Base-by-base conservation (phyloP, 1,140 invertebrate genomes). In the Zelostemma sp. region DNA sequence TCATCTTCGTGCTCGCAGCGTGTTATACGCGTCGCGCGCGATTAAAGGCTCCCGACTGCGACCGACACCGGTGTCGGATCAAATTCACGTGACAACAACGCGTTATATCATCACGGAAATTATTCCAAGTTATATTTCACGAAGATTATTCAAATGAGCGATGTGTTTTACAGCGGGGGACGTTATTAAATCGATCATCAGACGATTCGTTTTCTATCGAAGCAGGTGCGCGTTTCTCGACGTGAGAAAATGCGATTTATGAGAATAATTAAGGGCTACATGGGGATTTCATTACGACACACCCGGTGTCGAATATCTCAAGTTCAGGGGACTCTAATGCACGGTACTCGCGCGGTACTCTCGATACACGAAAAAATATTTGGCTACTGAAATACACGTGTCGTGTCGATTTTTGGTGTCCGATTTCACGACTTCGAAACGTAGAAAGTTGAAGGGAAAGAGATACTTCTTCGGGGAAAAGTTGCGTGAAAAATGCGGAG, bases 31-130 rank as follows among this genome's bases (percentile, higher is more conserved):
- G 67, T 76, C 67, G 56, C 72, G 54, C 48, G 60, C 55, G 66
- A 61, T 76, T 74, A 71, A 77, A 78, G 67, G 66, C 67, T 57
- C 60, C 31, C 50, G 48, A 54, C 55, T 46, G 56, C 54, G 46
- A 72, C 55, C 66, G 66, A 53, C 43, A 57, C 49, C 65, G 48
- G 63, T 68, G 72, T 69, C 64, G 70, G 59, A 66, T 72, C 56
- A 68, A 41, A 61, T 73, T 77, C 73, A 80, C 82, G 81, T 79
- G 74, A 69, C 78, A 82, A 81, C 80, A 82, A 81, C 72, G 67
- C n/a, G n/a, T n/a, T n/a, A n/a, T n/a, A n/a, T n/a, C n/a, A n/a
- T n/a, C n/a, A n/a, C n/a, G n/a, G n/a, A n/a, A n/a, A n/a, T n/a
- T n/a, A n/a, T n/a, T n/a, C n/a, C n/a, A n/a, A n/a, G n/a, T n/a